Percentiles rank a stretch among this genome's conserved stretches.
Conservation (phyloP, 1,140 invertebrate species). For the Drosophila truncata region DNA sequence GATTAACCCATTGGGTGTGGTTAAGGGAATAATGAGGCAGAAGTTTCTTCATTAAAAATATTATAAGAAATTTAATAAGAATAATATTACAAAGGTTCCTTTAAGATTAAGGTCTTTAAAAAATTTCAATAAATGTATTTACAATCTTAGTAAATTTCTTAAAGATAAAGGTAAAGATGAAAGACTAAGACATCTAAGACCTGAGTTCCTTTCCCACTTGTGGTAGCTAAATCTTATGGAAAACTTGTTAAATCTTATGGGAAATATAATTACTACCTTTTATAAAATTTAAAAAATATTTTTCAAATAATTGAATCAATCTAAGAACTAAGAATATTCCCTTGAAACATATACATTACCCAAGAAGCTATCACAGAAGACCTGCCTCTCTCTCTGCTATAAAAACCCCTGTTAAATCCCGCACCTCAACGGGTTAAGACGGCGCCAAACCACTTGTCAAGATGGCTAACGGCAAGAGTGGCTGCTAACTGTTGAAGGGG, state of each 20-base stretch:
- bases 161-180: no score
- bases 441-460: slow-evolving; percentile 80
- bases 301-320: not conserved
- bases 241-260: no score
- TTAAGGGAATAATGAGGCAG: not conserved
- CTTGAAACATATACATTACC: not conserved
- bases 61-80: accelerated
- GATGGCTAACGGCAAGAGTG: slow-evolving; percentile 76
- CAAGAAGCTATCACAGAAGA: not conserved
- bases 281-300: not conserved
- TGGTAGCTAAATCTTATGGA: no score
- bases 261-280: not conserved
- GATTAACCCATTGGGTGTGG: slow-evolving; percentile 31
- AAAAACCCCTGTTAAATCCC: slow-evolving; percentile 14
- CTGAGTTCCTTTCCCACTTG: no score
- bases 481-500: slow-evolving; percentile 48
- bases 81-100: not conserved
- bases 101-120: not conserved
- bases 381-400: slow-evolving; percentile 2
- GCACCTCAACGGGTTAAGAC: slow-evolving; percentile 50
- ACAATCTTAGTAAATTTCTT: not conserved
- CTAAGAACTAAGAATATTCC: not conserved
- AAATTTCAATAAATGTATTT: not conserved
- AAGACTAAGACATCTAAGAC: no score
- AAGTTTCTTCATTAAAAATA: not conserved